These are phyloP conservation scores for Leucoma salicis DNA, from an alignment of 2,888 invertebrate genomes.

Conservation along the genomic window DNA sequence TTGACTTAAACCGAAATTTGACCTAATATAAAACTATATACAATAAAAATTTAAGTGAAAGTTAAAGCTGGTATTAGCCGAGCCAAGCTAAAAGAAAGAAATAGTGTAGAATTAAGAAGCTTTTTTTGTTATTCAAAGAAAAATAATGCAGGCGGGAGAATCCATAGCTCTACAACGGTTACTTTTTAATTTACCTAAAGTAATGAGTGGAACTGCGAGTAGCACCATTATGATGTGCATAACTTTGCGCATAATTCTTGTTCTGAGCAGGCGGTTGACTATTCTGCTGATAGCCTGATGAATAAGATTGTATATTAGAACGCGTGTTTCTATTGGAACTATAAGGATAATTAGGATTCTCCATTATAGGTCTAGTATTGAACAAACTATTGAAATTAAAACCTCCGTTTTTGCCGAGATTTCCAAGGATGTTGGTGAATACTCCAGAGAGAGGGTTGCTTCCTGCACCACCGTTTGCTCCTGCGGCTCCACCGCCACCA, in stretches of 20 bases:
- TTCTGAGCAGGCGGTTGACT: slow-evolving; percentile 55
- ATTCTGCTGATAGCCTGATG: slow-evolving; percentile 65
- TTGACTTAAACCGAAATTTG: background rate
- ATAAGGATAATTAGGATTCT: slow-evolving; percentile 70
- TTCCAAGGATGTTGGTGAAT: slow-evolving; percentile 62
- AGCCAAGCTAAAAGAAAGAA: background rate
- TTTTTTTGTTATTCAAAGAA: slow-evolving; percentile 13
- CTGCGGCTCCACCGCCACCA: slow-evolving; percentile 37
- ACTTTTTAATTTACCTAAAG: slow-evolving; percentile 63
- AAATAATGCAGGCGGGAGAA: slow-evolving; percentile 34
- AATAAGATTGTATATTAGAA: slow-evolving; percentile 65
- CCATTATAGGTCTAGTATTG: slow-evolving; percentile 72
- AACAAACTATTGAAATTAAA: slow-evolving; percentile 47
- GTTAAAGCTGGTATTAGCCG: slow-evolving; percentile 12
- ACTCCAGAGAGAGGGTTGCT: slow-evolving; percentile 31
- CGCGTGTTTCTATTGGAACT: slow-evolving; percentile 58
- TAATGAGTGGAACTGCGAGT: slow-evolving; percentile 65
- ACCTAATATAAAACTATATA: background rate
- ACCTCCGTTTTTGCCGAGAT: slow-evolving; percentile 58
- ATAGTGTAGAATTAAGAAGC: background rate
- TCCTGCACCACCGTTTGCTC: slow-evolving; percentile 21
- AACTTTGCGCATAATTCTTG: slow-evolving; percentile 60
- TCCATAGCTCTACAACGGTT: slow-evolving; percentile 34
- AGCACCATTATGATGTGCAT: slow-evolving; percentile 52
- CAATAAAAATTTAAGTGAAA: slow-evolving; percentile 3